phyloP scores from a whole-genome alignment of 2,888 invertebrate genomes.

The Plemyria rubiginata region DNA sequence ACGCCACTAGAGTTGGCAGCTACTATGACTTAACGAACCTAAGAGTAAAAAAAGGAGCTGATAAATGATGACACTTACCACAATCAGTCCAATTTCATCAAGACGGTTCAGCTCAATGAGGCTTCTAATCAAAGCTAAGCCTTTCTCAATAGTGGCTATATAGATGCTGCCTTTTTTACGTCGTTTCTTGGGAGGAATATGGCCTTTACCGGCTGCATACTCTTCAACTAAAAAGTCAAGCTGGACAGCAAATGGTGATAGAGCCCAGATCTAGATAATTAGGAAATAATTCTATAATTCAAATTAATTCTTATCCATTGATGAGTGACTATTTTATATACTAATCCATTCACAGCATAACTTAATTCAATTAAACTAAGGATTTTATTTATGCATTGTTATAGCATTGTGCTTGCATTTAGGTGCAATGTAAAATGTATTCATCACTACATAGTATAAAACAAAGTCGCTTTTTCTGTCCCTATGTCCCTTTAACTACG shows the following conservation, averaged over 20 bases:
- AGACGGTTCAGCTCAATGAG: conserved; percentile 91
- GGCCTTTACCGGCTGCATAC: conserved; percentile 96
- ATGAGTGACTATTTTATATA: no score
- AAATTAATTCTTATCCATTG: not conserved
- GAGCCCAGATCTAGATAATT: conserved; percentile 87
- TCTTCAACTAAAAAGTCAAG: conserved; percentile 96
- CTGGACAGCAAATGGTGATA: conserved; percentile 94
- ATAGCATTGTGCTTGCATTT: no score
- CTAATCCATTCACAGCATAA: no score
- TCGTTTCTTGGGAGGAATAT: conserved; percentile 92
- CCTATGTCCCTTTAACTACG: no score
- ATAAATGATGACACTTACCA: conserved; percentile 61
- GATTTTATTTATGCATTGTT: no score
- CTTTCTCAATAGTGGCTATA: conserved; percentile 98
- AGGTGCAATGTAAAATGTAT: no score
- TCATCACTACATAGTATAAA: no score
- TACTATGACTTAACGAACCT: no score
- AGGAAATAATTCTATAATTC: not conserved
- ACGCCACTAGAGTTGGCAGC: no score
- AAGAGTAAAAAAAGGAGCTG: no score
- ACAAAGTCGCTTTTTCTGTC: no score
- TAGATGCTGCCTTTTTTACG: conserved; percentile 91
- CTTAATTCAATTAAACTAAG: no score
- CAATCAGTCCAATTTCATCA: conserved; percentile 91
- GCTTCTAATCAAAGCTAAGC: conserved; percentile 92